These are phyloP conservation scores for Acrossocheilus wenchowensis DNA, from an alignment of 2,797 vertebrate species.

Conservation along the genomic window DNA sequence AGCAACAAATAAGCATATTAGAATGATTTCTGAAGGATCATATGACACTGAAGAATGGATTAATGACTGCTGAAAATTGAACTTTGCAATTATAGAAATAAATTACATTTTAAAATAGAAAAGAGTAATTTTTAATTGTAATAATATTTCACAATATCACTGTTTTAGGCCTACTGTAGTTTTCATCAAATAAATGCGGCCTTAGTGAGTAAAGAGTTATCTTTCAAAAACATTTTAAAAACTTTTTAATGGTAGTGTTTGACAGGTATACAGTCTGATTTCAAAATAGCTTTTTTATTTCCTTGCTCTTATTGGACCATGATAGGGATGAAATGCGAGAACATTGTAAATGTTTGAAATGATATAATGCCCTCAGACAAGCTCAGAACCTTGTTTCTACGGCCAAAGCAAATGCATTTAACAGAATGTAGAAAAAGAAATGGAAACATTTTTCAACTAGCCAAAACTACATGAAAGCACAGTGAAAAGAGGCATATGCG, in stretches of 20 bases:
- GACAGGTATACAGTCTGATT: neutral
- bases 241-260: neutral
- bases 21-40: neutral
- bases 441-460: conserved; percentile 20
- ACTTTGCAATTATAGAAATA: neutral
- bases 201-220: neutral
- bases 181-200: neutral
- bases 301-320: neutral
- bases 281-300: neutral
- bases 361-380: conserved; percentile 18
- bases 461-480: conserved; percentile 10
- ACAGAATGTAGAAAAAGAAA: neutral
- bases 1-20: neutral
- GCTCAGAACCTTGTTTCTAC: neutral
- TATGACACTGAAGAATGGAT: neutral
- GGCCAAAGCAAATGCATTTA: conserved; percentile 17
- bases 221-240: neutral
- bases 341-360: conserved; percentile 21
- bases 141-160: neutral
- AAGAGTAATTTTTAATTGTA: neutral
- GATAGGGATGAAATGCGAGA: conserved; percentile 6
- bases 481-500: conserved; percentile 16
- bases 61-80: neutral
- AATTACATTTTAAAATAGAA: neutral
- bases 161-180: neutral